phyloP scores from a whole-genome alignment of 2,797 vertebrate genomes.

The Amniataba percoides region DNA sequence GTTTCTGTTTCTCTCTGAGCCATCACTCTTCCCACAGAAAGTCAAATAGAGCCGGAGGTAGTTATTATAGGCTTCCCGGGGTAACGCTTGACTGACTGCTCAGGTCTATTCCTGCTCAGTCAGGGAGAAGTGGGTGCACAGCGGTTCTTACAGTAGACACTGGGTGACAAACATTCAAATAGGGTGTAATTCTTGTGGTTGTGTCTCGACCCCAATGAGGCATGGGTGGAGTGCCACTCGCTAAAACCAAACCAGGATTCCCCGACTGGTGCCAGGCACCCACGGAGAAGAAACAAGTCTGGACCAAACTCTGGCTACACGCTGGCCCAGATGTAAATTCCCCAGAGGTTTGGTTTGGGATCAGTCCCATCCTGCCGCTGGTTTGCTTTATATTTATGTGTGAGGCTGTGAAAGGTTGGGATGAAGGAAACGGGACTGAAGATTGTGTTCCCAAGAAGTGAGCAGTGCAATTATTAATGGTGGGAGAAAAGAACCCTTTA shows the following conservation, averaged over 20 bases:
- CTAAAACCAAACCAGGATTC: constrained; percentile 63
- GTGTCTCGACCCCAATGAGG: constrained; percentile 68
- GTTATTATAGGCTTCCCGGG: constrained; percentile 79
- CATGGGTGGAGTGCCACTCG: constrained; percentile 81
- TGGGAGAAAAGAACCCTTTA: background rate
- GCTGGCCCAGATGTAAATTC: constrained; percentile 64
- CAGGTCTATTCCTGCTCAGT: constrained; percentile 75
- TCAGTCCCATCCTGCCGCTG: constrained; percentile 44
- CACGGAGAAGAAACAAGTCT: constrained; percentile 63
- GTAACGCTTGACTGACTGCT: constrained; percentile 66
- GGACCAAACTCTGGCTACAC: constrained; percentile 60
- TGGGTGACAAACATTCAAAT: constrained; percentile 75
- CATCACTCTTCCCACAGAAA: constrained; percentile 67
- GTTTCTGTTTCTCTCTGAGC: constrained; percentile 57
- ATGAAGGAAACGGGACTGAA: constrained; percentile 17
- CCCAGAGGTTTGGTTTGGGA: constrained; percentile 62
- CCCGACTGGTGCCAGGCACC: constrained; percentile 68
- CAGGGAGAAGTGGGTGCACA: constrained; percentile 53
- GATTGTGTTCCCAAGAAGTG: background rate
- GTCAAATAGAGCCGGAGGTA: constrained; percentile 65
- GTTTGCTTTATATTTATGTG: constrained; percentile 44
- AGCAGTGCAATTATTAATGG: background rate
- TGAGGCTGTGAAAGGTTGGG: constrained; percentile 14
- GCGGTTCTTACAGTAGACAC: constrained; percentile 63
- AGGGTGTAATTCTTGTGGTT: constrained; percentile 76